Conservation (phyloP, 2,113 vertebrate genomes). For the Myrmecobius fasciatus region DNA sequence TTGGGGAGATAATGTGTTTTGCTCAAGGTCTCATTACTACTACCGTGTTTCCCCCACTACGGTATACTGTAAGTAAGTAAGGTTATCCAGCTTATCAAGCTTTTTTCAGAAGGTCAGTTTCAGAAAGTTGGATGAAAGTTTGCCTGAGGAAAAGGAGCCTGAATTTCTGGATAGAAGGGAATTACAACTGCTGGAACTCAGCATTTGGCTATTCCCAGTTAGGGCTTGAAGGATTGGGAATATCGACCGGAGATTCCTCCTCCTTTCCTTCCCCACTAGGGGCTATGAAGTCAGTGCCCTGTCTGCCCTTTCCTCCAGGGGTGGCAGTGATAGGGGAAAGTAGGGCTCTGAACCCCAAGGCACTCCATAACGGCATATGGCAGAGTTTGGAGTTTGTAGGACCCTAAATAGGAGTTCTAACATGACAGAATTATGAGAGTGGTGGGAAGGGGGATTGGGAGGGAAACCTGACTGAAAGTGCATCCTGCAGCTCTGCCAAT, state of each 20-base stretch:
- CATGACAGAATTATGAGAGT: neutral
- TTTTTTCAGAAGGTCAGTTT: neutral
- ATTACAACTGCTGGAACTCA: neutral
- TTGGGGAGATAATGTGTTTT: neutral
- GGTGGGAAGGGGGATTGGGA: neutral
- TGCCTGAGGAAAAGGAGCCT: neutral
- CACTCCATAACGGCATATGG: neutral
- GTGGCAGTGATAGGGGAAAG: neutral
- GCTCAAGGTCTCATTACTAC: neutral
- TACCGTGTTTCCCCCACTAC: neutral
- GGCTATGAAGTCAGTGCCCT: neutral
- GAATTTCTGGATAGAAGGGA: neutral
- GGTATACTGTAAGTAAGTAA: neutral
- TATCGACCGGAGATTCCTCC: neutral
- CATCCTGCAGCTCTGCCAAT: neutral
- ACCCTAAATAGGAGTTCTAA: neutral
- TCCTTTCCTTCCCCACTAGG: neutral
- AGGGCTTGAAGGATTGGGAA: neutral
- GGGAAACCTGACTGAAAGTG: neutral
- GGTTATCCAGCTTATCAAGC: neutral
- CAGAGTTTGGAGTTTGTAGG: neutral
- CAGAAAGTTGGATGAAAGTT: neutral
- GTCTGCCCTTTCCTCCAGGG: neutral
- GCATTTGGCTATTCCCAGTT: neutral
- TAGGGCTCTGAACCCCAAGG: neutral